These are phyloP conservation scores for Silurus glanis DNA, from an alignment of 2,113 vertebrate species.

Conservation along the genomic window DNA sequence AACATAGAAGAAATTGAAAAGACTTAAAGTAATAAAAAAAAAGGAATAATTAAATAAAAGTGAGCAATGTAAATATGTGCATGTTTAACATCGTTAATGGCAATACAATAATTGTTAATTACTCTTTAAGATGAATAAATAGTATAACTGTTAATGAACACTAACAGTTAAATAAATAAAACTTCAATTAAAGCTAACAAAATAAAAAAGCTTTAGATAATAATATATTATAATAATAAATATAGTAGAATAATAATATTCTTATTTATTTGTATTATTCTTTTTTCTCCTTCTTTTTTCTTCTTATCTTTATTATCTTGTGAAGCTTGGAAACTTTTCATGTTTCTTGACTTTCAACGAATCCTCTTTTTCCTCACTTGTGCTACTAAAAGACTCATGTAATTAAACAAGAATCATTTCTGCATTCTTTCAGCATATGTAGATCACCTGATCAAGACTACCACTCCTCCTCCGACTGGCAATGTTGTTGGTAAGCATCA, in stretches of 20 bases:
- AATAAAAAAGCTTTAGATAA: too few relatives aligned
- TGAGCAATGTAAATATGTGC: neutral
- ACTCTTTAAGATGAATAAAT: neutral
- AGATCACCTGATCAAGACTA: slow-evolving; percentile 55
- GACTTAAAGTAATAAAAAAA: neutral
- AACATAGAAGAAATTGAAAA: neutral
- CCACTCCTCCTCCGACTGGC: slow-evolving; percentile 62
- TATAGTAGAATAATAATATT: too few relatives aligned
- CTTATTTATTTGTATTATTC: neutral
- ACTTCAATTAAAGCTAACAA: too few relatives aligned
- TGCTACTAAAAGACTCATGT: too few relatives aligned
- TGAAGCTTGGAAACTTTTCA: neutral
- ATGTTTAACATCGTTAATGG: neutral
- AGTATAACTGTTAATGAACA: neutral
- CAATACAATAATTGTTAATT: neutral
- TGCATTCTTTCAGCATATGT: slow-evolving; percentile 58
- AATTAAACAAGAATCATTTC: neutral
- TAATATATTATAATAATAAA: too few relatives aligned
- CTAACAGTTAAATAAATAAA: too few relatives aligned
- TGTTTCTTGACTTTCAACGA: neutral
- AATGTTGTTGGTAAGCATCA: slow-evolving; percentile 63
- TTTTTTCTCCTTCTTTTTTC: too few relatives aligned
- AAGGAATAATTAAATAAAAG: neutral
- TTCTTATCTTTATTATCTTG: too few relatives aligned
- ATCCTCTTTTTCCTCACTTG: neutral